phyloP scores from a whole-genome alignment of 2,797 vertebrate genomes.

The Mormyrus proboscirostris region DNA sequence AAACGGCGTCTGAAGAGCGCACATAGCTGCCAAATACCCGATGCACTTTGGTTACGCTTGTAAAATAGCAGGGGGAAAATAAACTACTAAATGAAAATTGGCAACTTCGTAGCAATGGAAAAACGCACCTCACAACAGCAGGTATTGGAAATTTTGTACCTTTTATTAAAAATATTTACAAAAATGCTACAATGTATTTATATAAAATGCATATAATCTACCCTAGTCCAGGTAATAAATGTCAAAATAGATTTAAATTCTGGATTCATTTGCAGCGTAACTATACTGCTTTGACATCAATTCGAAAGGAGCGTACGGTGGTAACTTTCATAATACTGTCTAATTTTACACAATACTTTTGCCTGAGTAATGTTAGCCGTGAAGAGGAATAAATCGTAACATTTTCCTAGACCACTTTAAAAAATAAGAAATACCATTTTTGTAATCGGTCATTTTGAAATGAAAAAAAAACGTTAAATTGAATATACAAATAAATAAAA shows the following conservation, averaged over 20 bases:
- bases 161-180: conserved; percentile 75
- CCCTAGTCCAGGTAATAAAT: conserved; percentile 61
- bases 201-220: conserved; percentile 74
- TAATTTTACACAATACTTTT: conserved; percentile 55
- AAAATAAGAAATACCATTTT: conserved; percentile 44
- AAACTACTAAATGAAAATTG: not conserved
- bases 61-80: not conserved
- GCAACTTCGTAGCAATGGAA: not conserved
- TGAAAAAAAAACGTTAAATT: conserved; percentile 45
- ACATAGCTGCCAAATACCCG: not conserved
- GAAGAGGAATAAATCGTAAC: conserved; percentile 48
- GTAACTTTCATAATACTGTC: conserved; percentile 63
- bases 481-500: conserved; percentile 46
- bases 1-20: not conserved
- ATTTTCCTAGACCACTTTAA: conserved; percentile 8
- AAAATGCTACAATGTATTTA: conserved; percentile 71
- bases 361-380: conserved; percentile 64
- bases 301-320: conserved; percentile 55
- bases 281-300: conserved; percentile 62
- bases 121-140: conserved; percentile 23
- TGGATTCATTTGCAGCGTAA: conserved; percentile 55
- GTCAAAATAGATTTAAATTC: conserved; percentile 50
- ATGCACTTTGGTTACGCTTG: not conserved
- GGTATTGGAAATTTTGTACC: conserved; percentile 54
- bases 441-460: conserved; percentile 60